Evolutionary conservation across 2,888 invertebrate species (phyloP).

Genomic region (Drosophila incognita): DNA sequence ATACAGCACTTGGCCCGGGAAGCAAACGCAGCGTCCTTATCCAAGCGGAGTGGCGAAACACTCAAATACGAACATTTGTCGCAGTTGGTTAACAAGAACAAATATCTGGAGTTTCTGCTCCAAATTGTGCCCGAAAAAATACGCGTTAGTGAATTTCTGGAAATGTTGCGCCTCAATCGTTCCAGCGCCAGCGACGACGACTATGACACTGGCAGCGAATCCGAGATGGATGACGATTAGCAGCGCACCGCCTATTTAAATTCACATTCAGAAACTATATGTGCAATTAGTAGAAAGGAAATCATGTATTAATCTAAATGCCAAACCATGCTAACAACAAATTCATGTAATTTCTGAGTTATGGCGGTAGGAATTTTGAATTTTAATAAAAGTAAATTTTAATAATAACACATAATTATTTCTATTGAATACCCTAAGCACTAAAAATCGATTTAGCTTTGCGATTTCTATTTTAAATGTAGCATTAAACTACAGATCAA

Average conservation of each 20-base stretch:
- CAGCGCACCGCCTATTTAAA: not conserved
- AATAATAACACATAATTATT: too few relatives aligned
- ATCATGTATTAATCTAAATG: too few relatives aligned
- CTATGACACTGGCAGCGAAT: slow-evolving; percentile 37
- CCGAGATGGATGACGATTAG: slow-evolving; percentile 44
- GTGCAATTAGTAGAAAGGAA: not conserved
- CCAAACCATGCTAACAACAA: too few relatives aligned
- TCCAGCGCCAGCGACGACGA: slow-evolving; percentile 53
- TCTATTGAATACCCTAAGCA: too few relatives aligned
- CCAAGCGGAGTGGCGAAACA: slow-evolving; percentile 50
- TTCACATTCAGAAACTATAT: not conserved
- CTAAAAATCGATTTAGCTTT: too few relatives aligned
- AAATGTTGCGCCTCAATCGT: slow-evolving; percentile 68
- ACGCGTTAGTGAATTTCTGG: slow-evolving; percentile 82
- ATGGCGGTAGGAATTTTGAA: too few relatives aligned
- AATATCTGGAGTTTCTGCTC: slow-evolving; percentile 81
- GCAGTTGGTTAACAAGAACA: slow-evolving; percentile 73
- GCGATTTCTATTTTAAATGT: too few relatives aligned
- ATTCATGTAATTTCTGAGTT: too few relatives aligned
- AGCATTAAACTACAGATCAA: too few relatives aligned
- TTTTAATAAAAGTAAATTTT: too few relatives aligned
- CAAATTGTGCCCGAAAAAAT: slow-evolving; percentile 84
- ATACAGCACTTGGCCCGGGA: slow-evolving; percentile 81
- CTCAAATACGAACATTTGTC: slow-evolving; percentile 83
- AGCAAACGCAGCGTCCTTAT: slow-evolving; percentile 59